Percentiles rank a stretch among this genome's conserved stretches.
These are phyloP conservation scores for Vollenhovia emeryi DNA, from an alignment of 1,140 invertebrate species.

Conservation along the genomic window DNA sequence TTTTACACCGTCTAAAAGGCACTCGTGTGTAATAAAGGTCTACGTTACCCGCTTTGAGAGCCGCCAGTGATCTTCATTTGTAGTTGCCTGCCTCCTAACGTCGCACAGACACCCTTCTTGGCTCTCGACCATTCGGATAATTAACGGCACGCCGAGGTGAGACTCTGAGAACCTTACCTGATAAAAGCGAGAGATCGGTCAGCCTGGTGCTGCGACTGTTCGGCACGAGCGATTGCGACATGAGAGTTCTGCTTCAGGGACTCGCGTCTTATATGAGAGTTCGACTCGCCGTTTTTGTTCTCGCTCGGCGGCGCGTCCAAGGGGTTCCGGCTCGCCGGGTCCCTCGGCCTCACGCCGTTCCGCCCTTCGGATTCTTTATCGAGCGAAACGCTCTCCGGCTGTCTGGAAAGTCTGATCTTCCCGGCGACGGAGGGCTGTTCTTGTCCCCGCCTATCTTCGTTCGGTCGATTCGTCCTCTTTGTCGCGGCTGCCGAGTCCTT, in stretches of 20 bases:
- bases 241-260: constrained; percentile 74
- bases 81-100: background rate
- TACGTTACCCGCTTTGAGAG: constrained; percentile 19
- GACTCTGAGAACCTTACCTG: constrained; percentile 67
- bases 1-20: constrained; percentile 15
- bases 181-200: constrained; percentile 75
- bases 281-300: background rate
- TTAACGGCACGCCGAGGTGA: background rate
- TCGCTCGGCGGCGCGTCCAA: constrained; percentile 7
- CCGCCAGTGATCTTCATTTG: constrained; percentile 5
- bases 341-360: constrained; percentile 9
- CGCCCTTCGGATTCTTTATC: background rate
- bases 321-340: background rate
- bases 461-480: constrained; percentile 2
- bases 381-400: background rate
- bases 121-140: background rate
- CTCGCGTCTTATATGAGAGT: constrained; percentile 45
- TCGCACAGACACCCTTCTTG: background rate
- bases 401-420: background rate
- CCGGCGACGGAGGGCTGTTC: background rate
- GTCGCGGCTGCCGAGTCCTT: constrained; percentile 63
- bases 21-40: constrained; percentile 26
- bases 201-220: constrained; percentile 74
- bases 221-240: constrained; percentile 56
- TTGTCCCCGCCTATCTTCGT: background rate